Conservation (phyloP, 2,113 vertebrate species). For the Pampusana beccarii region DNA sequence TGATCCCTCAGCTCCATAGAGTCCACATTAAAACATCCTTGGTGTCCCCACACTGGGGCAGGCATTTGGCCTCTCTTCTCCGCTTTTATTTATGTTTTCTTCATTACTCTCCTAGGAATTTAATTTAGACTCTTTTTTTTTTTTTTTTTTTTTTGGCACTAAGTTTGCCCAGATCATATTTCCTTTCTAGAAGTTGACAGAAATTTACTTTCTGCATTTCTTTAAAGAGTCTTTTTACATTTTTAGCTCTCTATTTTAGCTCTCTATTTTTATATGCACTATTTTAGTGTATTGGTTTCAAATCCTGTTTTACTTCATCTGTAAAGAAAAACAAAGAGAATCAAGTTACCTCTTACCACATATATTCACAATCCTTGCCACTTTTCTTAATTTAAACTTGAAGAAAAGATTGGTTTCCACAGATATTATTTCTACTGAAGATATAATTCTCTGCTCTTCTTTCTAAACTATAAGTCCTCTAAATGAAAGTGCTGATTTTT, state of each 20-base stretch:
- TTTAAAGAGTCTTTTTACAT: neutral
- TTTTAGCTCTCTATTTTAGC: neutral
- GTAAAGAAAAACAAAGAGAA: neutral
- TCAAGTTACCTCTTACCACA: neutral
- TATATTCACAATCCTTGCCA: neutral
- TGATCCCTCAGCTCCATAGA: rapidly evolving
- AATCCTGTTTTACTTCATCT: neutral
- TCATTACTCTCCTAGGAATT: neutral
- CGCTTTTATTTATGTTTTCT: neutral
- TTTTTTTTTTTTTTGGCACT: neutral
- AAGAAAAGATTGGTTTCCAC: neutral
- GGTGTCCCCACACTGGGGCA: neutral
- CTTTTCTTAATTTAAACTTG: neutral
- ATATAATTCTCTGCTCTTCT: neutral
- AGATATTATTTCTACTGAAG: neutral
- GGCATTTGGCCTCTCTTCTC: neutral
- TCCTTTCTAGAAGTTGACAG: neutral
- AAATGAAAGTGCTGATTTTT: constrained; percentile 41
- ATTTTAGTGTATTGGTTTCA: neutral
- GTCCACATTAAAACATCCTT: neutral
- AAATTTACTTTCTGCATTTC: neutral
- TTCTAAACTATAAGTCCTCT: neutral
- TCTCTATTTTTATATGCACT: neutral
- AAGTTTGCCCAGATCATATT: neutral
- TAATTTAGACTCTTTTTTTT: neutral